phyloP scores from a whole-genome alignment of 1,140 invertebrate genomes.

The Bombus breviceps region DNA sequence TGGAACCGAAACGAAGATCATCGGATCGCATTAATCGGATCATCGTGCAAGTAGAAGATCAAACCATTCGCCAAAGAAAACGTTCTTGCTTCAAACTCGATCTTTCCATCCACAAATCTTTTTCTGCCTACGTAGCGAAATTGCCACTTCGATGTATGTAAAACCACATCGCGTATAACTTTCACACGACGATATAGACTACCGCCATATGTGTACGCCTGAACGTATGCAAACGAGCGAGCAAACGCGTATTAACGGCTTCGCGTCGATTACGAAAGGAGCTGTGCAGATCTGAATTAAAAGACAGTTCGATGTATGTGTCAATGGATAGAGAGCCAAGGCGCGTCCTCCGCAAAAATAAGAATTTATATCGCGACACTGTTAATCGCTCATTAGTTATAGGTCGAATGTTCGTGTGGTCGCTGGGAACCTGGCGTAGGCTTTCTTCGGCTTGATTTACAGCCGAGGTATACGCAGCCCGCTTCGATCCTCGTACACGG shows the following conservation, averaged over 20 bases:
- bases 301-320: background rate
- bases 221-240: too few species aligned
- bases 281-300: background rate
- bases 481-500: slow-evolving; percentile 20
- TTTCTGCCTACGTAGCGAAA: too few species aligned
- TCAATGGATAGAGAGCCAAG: background rate
- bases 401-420: background rate
- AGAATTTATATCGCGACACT: slow-evolving; percentile 44
- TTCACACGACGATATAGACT: too few species aligned
- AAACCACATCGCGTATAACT: too few species aligned
- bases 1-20: too few species aligned
- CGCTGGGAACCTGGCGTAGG: slow-evolving; percentile 6
- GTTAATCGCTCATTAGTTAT: slow-evolving; percentile 51
- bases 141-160: too few species aligned
- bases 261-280: slow-evolving; percentile 1
- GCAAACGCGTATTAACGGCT: background rate
- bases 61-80: too few species aligned
- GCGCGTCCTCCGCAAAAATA: slow-evolving; percentile 16
- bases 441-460: slow-evolving; percentile 49
- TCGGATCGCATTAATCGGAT: too few species aligned
- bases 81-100: too few species aligned
- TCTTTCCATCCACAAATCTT: too few species aligned
- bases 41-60: too few species aligned
- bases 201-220: too few species aligned
- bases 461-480: background rate